These are phyloP conservation scores for Pseudorectes ferrugineus DNA, from an alignment of 2,113 vertebrate species.

Conservation along the genomic window DNA sequence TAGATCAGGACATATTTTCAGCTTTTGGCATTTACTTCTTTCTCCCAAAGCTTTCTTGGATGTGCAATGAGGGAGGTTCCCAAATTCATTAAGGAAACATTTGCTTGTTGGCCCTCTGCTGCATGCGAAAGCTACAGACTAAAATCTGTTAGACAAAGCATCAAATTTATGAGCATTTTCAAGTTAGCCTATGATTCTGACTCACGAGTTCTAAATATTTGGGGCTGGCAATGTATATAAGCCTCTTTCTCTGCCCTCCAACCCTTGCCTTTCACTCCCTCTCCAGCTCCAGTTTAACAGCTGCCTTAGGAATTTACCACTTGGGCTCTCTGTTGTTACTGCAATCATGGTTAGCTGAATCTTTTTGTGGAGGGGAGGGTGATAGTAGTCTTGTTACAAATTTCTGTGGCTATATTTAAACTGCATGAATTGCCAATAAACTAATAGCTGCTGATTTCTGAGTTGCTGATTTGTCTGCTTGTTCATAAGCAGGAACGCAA, in stretches of 20 bases:
- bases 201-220: not conserved
- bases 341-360: not conserved
- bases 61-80: not conserved
- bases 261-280: not conserved
- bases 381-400: not conserved
- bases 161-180: not conserved
- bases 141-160: not conserved
- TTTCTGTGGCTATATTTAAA: not conserved
- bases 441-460: slow-evolving; percentile 4
- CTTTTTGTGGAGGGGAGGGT: not conserved
- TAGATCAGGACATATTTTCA: not conserved
- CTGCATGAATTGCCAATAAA: not conserved
- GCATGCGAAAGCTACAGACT: not conserved
- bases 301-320: not conserved
- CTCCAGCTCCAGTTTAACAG: not conserved
- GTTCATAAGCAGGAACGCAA: not conserved
- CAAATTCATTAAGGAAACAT: not conserved
- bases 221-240: not conserved
- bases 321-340: not conserved
- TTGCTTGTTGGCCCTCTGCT: not conserved
- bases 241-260: not conserved
- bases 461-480: slow-evolving; percentile 5
- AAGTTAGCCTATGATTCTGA: not conserved
- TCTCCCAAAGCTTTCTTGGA: not conserved
- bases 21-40: not conserved